Conservation (phyloP, 2,888 invertebrate species). For the Toxonevra muliebris region DNA sequence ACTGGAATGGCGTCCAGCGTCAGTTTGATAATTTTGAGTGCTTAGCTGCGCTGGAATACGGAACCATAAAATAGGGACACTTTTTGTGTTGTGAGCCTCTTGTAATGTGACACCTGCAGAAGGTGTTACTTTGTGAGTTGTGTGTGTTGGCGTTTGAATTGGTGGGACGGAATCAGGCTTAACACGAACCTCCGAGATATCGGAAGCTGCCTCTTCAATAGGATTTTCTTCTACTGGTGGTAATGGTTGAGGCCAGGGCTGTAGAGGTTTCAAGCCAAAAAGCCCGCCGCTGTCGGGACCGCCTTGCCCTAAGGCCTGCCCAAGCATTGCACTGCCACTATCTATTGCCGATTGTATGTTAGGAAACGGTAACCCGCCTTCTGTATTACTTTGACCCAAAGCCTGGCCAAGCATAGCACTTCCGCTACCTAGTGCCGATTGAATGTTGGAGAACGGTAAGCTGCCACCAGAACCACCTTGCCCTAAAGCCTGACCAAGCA, state of each 20-base stretch:
- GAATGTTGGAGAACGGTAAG: conserved; percentile 13
- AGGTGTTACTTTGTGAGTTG: neutral
- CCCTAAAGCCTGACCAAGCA: conserved; percentile 22
- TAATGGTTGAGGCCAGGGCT: conserved; percentile 26
- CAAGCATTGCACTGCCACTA: conserved; percentile 20
- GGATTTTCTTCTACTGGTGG: conserved; percentile 8
- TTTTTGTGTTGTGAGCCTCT: conserved; percentile 40
- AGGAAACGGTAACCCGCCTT: conserved; percentile 15
- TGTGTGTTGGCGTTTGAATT: neutral
- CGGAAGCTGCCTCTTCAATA: conserved; percentile 45
- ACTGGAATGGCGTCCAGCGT: neutral
- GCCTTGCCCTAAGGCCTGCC: neutral
- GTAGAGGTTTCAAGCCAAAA: conserved; percentile 39
- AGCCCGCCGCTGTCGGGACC: conserved; percentile 29
- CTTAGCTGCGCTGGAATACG: conserved; percentile 40
- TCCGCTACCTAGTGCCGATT: conserved; percentile 34
- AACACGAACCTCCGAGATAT: conserved; percentile 55
- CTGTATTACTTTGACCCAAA: conserved; percentile 25
- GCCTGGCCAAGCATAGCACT: conserved; percentile 41
- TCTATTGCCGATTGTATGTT: conserved; percentile 22
- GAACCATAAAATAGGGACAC: conserved; percentile 56
- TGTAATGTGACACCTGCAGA: conserved; percentile 39
- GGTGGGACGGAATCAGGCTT: conserved; percentile 41
- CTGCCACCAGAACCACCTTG: conserved; percentile 5
- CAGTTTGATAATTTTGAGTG: neutral